Evolutionary conservation across 2,113 vertebrate genomes (phyloP).

Genomic region (Ophthalmolycus amberensis): DNA sequence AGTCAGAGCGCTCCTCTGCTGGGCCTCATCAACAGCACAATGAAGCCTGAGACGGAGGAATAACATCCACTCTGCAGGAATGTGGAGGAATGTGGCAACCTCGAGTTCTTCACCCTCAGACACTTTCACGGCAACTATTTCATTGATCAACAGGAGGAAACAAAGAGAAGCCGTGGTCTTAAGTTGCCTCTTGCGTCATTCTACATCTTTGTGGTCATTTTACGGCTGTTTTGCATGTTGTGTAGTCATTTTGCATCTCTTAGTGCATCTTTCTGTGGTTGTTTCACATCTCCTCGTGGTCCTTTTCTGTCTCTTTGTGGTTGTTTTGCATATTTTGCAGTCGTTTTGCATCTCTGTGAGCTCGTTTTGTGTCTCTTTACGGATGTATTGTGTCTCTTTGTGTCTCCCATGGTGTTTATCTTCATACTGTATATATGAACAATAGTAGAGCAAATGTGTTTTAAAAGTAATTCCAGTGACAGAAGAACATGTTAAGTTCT

Average conservation of each 20-base stretch:
- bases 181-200: too few species aligned
- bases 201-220: too few species aligned
- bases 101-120: background rate
- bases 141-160: background rate
- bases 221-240: background rate
- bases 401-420: too few species aligned
- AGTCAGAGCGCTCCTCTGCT: conserved; percentile 50
- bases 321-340: too few species aligned
- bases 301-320: background rate
- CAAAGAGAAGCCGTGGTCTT: too few species aligned
- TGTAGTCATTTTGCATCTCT: background rate
- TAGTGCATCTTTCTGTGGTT: background rate
- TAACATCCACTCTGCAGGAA: conserved; percentile 31
- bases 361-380: background rate
- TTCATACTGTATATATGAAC: background rate
- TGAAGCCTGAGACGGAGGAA: conserved; percentile 5
- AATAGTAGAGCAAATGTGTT: background rate
- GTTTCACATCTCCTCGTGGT: too few species aligned
- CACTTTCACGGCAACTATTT: background rate
- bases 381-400: background rate
- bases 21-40: conserved; percentile 42
- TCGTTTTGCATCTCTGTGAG: background rate
- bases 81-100: background rate
- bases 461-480: too few species aligned
- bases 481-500: background rate